A percentile compares a stretch with the other conserved stretches of the same genome.
Evolutionary conservation across 1,140 invertebrate species (phyloP).

Genomic region (Zelostemma sp.): DNA sequence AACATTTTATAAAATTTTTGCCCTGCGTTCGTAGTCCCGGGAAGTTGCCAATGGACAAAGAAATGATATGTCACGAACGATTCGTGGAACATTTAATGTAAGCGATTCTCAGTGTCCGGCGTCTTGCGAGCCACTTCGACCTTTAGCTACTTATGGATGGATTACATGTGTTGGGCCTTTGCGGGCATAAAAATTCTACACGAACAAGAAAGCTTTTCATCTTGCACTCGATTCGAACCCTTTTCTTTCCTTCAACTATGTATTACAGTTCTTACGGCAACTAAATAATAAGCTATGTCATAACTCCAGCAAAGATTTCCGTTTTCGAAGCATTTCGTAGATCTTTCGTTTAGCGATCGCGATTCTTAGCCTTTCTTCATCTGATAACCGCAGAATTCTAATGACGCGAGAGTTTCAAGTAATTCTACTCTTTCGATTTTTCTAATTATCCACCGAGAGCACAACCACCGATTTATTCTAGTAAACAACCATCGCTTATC

Average conservation of each 20-base stretch:
- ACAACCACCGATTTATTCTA: constrained; percentile 14
- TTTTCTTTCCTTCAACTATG: constrained; percentile 11
- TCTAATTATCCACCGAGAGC: constrained; percentile 6
- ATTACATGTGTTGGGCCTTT: constrained; percentile 66
- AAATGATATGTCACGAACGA: too few relatives aligned
- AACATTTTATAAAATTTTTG: neutral
- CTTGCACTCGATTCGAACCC: constrained; percentile 42
- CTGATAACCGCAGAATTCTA: too few relatives aligned
- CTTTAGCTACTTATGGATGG: constrained; percentile 65
- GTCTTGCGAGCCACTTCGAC: constrained; percentile 49
- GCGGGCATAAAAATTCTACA: constrained; percentile 64
- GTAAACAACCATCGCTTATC: constrained; percentile 14
- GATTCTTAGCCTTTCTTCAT: too few relatives aligned
- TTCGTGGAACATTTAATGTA: constrained; percentile 5
- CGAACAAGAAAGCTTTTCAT: constrained; percentile 53
- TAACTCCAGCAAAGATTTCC: too few relatives aligned
- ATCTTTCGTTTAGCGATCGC: too few relatives aligned
- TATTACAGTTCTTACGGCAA: constrained; percentile 25
- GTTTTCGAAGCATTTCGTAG: too few relatives aligned
- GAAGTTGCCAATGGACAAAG: neutral
- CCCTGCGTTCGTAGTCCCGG: too few relatives aligned
- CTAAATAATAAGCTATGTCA: constrained; percentile 29
- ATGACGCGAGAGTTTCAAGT: too few relatives aligned
- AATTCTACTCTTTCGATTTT: neutral
- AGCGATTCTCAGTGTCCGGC: constrained; percentile 55